Evolutionary conservation across 2,113 vertebrate species (phyloP), one percentile per base, ranked within the genome.

Genomic region (Melanerpes formicivorus): DNA sequence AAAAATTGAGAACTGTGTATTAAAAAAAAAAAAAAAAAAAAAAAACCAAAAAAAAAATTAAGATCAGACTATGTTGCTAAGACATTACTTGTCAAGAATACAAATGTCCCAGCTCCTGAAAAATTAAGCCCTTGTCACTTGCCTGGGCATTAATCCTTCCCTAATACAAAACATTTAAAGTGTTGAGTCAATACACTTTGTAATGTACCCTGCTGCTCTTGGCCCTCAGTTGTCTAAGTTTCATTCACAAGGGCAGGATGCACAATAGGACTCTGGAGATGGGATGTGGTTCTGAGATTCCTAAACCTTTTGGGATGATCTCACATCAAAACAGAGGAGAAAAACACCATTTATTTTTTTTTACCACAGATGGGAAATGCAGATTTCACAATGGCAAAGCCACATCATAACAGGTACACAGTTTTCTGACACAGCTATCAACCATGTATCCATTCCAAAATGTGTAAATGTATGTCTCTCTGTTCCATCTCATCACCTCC

Each of bases 361-460:
- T 42, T 46, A 70, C 25, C 29, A 55, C 11, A 76, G 19, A 22
- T 76, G 8, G 3, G 73, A 73, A 93, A 81, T n/a, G 23, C 7
- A 37, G 34, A 37, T 81, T 84, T 77, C 52, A 42, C 10, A 7
- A 55, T 26, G 18, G 66, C 72, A 55, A 73, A 91, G 37, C 4
- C 11, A 23, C 32, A 7, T 54, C 4, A 1, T 46, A 30, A 12
- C 4, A 10, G 19, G 23, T 37, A 11, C 16, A 22, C 3, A 1
- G 29, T 18, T 60, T 80, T 75, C 46, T 71, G 30, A 44, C 64
- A 78, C 29, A 55, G 3, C 30, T 60, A 3, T 40, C 5, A 10
- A 22, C 15, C 54, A 76, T 46, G 55, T 54, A 80, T 69, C 29
- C 1, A 2, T 54, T 26, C 2, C 6, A 50, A 17, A 27, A 76